Conservation (phyloP, 2,797 vertebrate species). For the Microtus obscurus region DNA sequence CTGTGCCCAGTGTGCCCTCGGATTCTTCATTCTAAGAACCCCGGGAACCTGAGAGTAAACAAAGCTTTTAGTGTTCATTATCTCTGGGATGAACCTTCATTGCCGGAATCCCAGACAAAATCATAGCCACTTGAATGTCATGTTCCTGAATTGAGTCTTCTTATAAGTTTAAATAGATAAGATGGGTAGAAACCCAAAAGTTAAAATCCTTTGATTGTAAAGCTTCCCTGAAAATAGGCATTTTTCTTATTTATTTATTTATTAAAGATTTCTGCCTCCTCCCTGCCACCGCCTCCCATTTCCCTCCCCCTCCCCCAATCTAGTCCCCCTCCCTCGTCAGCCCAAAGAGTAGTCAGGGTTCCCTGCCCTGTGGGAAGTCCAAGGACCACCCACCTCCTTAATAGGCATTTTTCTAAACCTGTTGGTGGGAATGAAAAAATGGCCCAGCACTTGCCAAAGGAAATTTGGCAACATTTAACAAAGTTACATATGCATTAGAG, state of each 20-base stretch:
- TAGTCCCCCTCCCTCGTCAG: too few species aligned
- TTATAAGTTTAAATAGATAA: not conserved
- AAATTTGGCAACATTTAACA: not conserved
- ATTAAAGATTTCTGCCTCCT: too few species aligned
- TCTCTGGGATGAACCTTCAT: not conserved
- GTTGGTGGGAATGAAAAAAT: not conserved
- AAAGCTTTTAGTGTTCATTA: rapidly evolving
- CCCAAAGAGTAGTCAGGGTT: too few species aligned
- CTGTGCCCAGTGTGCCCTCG: not conserved
- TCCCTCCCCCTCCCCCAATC: too few species aligned
- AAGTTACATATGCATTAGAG: not conserved
- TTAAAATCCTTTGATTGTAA: not conserved
- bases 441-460: not conserved
- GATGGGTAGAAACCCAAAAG: not conserved
- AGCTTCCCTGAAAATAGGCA: not conserved
- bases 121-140: not conserved
- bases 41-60: not conserved
- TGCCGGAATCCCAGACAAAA: not conserved
- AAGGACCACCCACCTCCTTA: too few species aligned
- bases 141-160: not conserved
- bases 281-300: too few species aligned
- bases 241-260: not conserved
- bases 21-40: not conserved
- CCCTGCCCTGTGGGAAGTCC: too few species aligned
- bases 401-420: not conserved